phyloP scores from a whole-genome alignment of 2,797 vertebrate species.

The Cossypha caffra region DNA sequence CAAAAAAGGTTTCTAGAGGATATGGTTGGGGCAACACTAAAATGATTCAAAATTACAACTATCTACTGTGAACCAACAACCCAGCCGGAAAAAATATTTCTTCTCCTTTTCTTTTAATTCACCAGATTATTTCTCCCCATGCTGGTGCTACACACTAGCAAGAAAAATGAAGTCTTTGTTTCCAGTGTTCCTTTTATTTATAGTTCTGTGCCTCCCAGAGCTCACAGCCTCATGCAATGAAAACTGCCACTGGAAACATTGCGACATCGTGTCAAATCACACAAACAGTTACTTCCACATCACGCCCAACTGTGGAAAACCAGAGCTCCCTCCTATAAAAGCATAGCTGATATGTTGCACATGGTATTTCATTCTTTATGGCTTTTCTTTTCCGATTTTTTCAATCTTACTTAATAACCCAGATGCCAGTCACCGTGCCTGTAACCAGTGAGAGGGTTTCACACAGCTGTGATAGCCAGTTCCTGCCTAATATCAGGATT shows the following conservation, averaged over 20 bases:
- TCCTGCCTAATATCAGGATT: not conserved
- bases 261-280: not conserved
- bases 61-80: not conserved
- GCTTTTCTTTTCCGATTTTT: not conserved
- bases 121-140: not conserved
- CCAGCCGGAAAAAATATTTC: slow-evolving; percentile 18
- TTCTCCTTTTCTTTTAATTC: not conserved
- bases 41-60: not conserved
- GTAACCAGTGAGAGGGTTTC: not conserved
- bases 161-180: slow-evolving; percentile 30
- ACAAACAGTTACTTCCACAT: not conserved
- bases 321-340: not conserved
- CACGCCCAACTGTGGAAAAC: not conserved
- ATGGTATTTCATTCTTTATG: not conserved
- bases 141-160: not conserved
- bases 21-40: not conserved
- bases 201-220: not conserved
- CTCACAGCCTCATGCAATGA: not conserved
- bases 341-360: not conserved
- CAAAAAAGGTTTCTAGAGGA: not conserved
- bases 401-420: not conserved
- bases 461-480: not conserved
- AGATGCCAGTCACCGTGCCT: not conserved
- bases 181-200: not conserved
- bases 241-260: not conserved